Conservation (phyloP, 2,113 vertebrate species). For the Dinomys branickii region DNA sequence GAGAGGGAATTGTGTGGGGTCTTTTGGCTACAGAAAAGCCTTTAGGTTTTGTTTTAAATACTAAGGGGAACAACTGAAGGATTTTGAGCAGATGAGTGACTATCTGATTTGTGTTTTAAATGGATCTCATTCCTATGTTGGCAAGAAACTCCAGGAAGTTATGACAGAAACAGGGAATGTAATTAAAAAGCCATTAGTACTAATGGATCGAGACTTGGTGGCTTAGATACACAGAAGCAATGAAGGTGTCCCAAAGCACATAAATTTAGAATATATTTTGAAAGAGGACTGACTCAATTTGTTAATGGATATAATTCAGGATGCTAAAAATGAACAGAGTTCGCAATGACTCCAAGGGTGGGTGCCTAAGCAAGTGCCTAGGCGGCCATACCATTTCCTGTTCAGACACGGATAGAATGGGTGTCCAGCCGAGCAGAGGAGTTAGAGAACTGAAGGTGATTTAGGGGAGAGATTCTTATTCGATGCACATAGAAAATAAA, state of each 20-base stretch:
- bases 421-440: not conserved
- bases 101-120: not conserved
- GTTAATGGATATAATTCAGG: not conserved
- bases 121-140: not conserved
- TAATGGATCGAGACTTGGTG: not conserved
- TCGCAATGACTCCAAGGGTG: not conserved
- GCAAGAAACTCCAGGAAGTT: not conserved
- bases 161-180: not conserved
- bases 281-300: not conserved
- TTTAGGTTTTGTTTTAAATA: not conserved
- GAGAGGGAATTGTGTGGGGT: not conserved
- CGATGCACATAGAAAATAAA: constrained; percentile 47
- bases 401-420: not conserved
- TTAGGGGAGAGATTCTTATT: not conserved
- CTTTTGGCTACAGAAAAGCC: not conserved
- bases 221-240: not conserved
- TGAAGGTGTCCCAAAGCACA: not conserved
- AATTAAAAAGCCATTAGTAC: constrained; percentile 2
- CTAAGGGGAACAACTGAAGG: not conserved
- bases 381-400: not conserved
- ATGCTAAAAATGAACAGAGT: not conserved
- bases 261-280: not conserved
- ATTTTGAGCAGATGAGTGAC: not conserved
- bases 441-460: not conserved
- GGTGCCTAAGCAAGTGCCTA: not conserved